Evolutionary conservation across 2,888 invertebrate species (phyloP).

Genomic region (Agriotes lineatus): DNA sequence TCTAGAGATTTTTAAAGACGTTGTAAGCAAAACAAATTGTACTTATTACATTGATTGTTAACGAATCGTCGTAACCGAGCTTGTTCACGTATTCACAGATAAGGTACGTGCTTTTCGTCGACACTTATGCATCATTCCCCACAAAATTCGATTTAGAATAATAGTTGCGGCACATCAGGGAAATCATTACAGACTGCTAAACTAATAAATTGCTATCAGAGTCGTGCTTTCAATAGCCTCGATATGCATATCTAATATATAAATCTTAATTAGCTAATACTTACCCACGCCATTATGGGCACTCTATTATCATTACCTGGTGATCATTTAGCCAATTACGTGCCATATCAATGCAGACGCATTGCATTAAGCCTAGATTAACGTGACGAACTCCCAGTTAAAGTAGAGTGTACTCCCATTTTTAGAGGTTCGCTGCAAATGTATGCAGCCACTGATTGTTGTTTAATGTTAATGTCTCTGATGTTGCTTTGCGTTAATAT

Average conservation of each 20-base stretch:
- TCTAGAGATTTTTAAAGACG: too few relatives aligned
- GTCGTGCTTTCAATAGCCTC: conserved; percentile 48
- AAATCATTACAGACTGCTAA: conserved; percentile 32
- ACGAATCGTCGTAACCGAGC: too few relatives aligned
- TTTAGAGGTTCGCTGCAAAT: conserved; percentile 13
- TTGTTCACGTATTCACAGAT: too few relatives aligned
- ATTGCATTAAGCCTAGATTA: conserved; percentile 49
- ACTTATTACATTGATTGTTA: too few relatives aligned
- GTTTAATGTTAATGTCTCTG: conserved; percentile 35
- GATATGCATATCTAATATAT: conserved; percentile 59
- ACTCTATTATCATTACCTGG: conserved; percentile 61
- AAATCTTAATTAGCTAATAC: conserved; percentile 63
- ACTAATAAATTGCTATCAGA: conserved; percentile 45
- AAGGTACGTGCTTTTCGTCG: too few relatives aligned
- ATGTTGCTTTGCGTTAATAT: conserved; percentile 6
- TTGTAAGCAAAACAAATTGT: too few relatives aligned
- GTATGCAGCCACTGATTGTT: conserved; percentile 20
- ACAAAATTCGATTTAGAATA: background rate
- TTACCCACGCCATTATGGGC: conserved; percentile 58
- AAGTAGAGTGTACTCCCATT: conserved; percentile 3
- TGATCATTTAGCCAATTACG: conserved; percentile 59
- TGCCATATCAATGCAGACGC: conserved; percentile 57
- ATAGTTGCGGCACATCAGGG: conserved; percentile 2
- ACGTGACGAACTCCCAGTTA: conserved; percentile 37
- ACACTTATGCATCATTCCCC: too few relatives aligned